Evolutionary conservation across 2,113 vertebrate genomes (phyloP).

Genomic region (zebrafish (Danio rerio)): GRCz12tu NC_133180.1:22062001-22062500

Average conservation of each 20-base stretch:
- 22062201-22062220: conserved; percentile 31
- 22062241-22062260: conserved; percentile 22
- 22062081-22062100: conserved; percentile 42
- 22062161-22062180: conserved; percentile 25
- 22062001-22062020: conserved; percentile 14
- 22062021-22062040: conserved; percentile 35
- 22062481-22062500: conserved; percentile 90
- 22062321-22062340: conserved; percentile 14
- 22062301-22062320: conserved; percentile 1
- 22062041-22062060: conserved; percentile 41
- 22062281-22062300: conserved; percentile 18
- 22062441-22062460: neutral
- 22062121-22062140: conserved; percentile 32
- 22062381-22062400: neutral
- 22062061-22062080: conserved; percentile 41
- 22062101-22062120: conserved; percentile 13
- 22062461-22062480: conserved; percentile 78
- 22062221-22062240: conserved; percentile 4
- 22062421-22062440: neutral
- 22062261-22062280: conserved; percentile 16
- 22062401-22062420: conserved; percentile 15
- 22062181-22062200: conserved; percentile 43
- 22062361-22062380: conserved; percentile 36
- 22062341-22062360: conserved; percentile 17
- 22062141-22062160: conserved; percentile 28